These are phyloP conservation scores for Troglohyphantes excavatus DNA, from an alignment of 2,888 invertebrate genomes.

Conservation along the genomic window DNA sequence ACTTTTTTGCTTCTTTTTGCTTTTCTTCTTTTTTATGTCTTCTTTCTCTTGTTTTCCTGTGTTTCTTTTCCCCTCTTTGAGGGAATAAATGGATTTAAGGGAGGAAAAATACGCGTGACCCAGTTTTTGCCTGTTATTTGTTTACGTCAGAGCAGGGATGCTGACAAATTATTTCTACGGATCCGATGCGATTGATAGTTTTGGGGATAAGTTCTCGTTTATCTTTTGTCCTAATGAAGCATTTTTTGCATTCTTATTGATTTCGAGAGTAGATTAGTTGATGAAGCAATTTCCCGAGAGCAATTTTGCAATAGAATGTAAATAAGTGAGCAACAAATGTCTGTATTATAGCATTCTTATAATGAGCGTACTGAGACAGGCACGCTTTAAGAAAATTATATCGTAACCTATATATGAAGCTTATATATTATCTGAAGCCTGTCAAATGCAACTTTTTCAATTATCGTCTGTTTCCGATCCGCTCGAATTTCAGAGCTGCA, in stretches of 20 bases:
- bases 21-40: neutral
- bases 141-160: conserved; percentile 10
- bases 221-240: neutral
- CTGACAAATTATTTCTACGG: neutral
- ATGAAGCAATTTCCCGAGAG: neutral
- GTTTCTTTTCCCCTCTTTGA: neutral
- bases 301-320: neutral
- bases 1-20: too few species aligned
- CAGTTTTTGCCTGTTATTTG: neutral
- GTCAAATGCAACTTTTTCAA: too few species aligned
- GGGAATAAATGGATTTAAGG: conserved; percentile 30
- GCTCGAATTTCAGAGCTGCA: too few species aligned
- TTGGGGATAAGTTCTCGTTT: neutral
- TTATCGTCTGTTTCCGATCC: too few species aligned
- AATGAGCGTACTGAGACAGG: too few species aligned
- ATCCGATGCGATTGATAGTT: neutral
- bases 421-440: too few species aligned
- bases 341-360: too few species aligned
- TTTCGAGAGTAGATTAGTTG: neutral
- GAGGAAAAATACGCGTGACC: neutral
- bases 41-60: neutral
- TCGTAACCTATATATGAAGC: too few species aligned
- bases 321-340: too few species aligned
- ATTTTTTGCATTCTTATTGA: neutral
- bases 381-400: too few species aligned